Base-by-base conservation (phyloP, 2,888 invertebrate species). In the Therioaphis trifolii region DNA sequence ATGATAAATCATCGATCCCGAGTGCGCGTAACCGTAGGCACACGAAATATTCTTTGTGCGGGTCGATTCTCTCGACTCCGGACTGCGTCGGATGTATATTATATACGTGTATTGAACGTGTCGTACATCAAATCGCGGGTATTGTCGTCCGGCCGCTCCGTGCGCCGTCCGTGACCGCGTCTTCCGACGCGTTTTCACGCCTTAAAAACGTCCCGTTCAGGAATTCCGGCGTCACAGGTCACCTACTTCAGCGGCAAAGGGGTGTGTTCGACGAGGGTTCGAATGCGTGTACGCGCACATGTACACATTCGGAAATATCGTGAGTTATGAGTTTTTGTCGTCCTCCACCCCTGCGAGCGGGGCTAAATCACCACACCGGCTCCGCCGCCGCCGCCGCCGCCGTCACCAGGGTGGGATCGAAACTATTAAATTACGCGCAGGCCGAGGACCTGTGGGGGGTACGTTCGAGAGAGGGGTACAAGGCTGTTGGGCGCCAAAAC, bases 261-360 rank as follows among this genome's bases (percentile, higher is more conserved):
- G 46, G 63, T 49, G 63, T 77, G 49, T 77, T 77, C 15, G 46
- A 21, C 27, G 35, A 46, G 27, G 49, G 46, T 76, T 29, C 2
- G 55, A 55, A 2, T 21, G 11, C n/a, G 21, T 7, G 18, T 18
- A 52, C 27, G 1, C 29, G 0, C 68, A 21, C 21, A 11, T 35
- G 3, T 71, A 61, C 61, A 82, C 49, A 74, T 74, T 74, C 24
- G 52, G 49, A 21, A 82, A 74, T 82, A 74, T 63, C 74, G 72
- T 82, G 82, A 82, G 74, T 82, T 82, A 82, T 82, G 82, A 74
- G 72, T 72, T 74, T 74, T 82, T 49, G n/a, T n/a, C n/a, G 49
- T 63, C 46, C 71, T 12, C 46, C 24, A 43, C 46, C 46, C 18
- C 27, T 15, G n/a, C n/a, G 58, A 72, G 46, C 24, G 11, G 24